These are phyloP conservation scores for Magallana gigas DNA, from an alignment of 1,140 invertebrate species.

Conservation along the genomic window DNA sequence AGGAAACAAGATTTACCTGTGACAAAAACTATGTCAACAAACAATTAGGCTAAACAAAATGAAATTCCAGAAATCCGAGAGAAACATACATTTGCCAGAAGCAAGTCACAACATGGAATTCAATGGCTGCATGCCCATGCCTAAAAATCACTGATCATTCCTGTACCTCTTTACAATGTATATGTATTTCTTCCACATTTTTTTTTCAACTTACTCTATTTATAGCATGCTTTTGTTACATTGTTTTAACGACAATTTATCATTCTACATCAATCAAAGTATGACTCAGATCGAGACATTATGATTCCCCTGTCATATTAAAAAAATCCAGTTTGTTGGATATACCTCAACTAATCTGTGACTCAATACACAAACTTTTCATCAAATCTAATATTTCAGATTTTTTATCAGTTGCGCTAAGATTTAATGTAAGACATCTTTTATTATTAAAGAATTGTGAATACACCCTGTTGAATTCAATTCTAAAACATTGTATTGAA, in stretches of 20 bases:
- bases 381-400: neutral
- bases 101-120: neutral
- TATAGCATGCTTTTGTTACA: no score
- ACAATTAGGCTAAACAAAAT: neutral
- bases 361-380: conserved; percentile 6
- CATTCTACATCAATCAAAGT: conserved; percentile 19
- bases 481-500: no score
- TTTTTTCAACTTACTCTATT: no score
- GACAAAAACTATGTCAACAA: conserved; percentile 31
- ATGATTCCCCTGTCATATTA: conserved; percentile 15
- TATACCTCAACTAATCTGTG: neutral
- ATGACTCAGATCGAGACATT: neutral
- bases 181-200: no score
- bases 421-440: no score
- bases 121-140: neutral
- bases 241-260: neutral
- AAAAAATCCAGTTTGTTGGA: no score
- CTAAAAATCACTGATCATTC: no score
- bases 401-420: no score
- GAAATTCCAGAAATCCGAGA: conserved; percentile 21
- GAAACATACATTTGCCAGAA: neutral
- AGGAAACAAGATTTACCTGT: conserved; percentile 36
- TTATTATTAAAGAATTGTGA: no score
- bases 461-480: no score
- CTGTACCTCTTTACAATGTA: no score